Base-by-base conservation (phyloP, 1,140 invertebrate genomes). In the Scylla paramamosain region DNA sequence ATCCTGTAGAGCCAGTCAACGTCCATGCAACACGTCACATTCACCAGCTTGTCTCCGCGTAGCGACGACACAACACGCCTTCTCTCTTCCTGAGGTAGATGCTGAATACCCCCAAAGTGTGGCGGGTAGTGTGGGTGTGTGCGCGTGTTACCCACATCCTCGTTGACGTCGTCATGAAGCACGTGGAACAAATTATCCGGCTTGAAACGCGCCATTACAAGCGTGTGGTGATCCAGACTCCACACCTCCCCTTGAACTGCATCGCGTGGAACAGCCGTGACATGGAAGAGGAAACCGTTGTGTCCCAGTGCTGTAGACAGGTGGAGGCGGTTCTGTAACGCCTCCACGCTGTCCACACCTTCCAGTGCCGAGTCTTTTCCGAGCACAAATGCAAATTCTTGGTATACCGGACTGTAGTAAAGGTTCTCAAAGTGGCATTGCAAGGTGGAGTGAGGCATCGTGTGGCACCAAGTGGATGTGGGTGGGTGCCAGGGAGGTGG, bases 121-220 rank as follows among this genome's bases (percentile, higher is more conserved):
- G 12, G 12, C 20, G 52, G 52, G 20, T 59, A 59, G 10, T 59
- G 12, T 59, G 52, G 52, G 20, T 59, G 52, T 59, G 52, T 20
- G 52, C 20, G 20, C 10, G 52, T 16, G 52, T 59, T 12, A 59
- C 52, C 52, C 52, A 59, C 20, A 8, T 8, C 52, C 10, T 59
- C n/a, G 52, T 59, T 20, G 3, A 90, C n/a, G 7, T 90, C 88
- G 46, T 90, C 88, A 28, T 90, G 88, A 39, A 90, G 31, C 6
- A 48, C 88, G 39, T 90, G 88, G 14, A 29, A 32, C 10, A 90
- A 28, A 29, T 90, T 90, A 90, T 90, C 88, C 1, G 88, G 88
- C 25, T 90, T 90, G 39, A 90, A 90, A 20, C 88, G 25, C 14
- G n/a, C 88, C 16, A 39, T 20, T 25, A 90, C 31, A 39, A 90